Conservation (phyloP, 2,888 invertebrate genomes). For the Panopea generosa region DNA sequence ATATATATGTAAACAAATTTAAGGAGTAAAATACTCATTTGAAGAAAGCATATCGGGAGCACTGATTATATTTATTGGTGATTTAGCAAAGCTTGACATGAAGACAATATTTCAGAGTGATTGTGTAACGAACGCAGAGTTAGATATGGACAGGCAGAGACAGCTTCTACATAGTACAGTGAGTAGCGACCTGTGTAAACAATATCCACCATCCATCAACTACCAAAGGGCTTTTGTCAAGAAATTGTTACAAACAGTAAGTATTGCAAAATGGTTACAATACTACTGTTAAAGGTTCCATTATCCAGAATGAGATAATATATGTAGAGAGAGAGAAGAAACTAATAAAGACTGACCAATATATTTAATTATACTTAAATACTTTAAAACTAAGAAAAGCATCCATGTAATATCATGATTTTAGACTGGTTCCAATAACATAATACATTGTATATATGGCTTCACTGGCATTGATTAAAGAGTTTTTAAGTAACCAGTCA, state of each 20-base stretch:
- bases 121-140: constrained; percentile 60
- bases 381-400: neutral
- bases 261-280: neutral
- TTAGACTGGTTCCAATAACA: too few species aligned
- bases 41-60: too few species aligned
- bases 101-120: constrained; percentile 70
- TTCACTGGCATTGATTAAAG: too few species aligned
- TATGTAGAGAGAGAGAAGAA: neutral
- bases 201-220: constrained; percentile 77
- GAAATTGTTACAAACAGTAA: constrained; percentile 76
- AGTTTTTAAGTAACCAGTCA: too few species aligned
- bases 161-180: constrained; percentile 74
- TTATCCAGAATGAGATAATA: neutral
- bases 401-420: neutral
- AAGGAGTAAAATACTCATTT: too few species aligned
- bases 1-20: too few species aligned
- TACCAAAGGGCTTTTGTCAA: constrained; percentile 79
- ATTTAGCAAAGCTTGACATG: too few species aligned
- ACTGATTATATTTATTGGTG: too few species aligned
- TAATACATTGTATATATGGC: too few species aligned
- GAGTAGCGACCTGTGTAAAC: constrained; percentile 69
- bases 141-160: constrained; percentile 70
- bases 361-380: neutral
- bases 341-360: neutral
- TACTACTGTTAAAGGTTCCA: neutral